phyloP scores from a whole-genome alignment of 2,113 vertebrate species.

The Antechinus flavipes region DNA sequence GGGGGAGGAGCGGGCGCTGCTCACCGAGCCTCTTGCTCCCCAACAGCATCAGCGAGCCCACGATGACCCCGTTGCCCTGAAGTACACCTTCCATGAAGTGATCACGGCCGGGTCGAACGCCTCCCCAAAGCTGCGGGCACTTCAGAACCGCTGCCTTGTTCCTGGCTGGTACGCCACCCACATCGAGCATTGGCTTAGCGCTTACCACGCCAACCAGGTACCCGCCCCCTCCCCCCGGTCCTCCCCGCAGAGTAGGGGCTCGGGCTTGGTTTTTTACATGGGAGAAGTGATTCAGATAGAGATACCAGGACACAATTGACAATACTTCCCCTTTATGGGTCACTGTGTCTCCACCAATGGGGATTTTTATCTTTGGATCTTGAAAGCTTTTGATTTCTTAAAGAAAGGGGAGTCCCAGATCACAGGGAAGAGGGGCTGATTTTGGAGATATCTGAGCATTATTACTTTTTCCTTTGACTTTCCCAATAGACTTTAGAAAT shows the following conservation, averaged over 20 bases:
- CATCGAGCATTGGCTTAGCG: conserved; percentile 94
- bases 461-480: background rate
- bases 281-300: background rate
- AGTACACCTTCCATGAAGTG: conserved; percentile 95
- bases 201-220: conserved; percentile 96
- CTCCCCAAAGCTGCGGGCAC: conserved; percentile 88
- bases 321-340: background rate
- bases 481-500: background rate
- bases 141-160: conserved; percentile 96
- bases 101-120: conserved; percentile 90
- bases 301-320: background rate
- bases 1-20: background rate
- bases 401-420: background rate
- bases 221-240: background rate
- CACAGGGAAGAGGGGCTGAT: background rate
- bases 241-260: background rate
- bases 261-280: background rate
- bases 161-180: conserved; percentile 96
- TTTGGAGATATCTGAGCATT: background rate
- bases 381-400: background rate
- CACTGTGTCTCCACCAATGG: background rate
- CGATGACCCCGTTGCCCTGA: conserved; percentile 92
- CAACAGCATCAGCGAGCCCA: conserved; percentile 97
- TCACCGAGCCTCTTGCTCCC: conserved; percentile 36
- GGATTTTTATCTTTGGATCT: background rate